These are phyloP conservation scores for Peucedramus taeniatus DNA, from an alignment of 2,113 vertebrate species.

Conservation along the genomic window DNA sequence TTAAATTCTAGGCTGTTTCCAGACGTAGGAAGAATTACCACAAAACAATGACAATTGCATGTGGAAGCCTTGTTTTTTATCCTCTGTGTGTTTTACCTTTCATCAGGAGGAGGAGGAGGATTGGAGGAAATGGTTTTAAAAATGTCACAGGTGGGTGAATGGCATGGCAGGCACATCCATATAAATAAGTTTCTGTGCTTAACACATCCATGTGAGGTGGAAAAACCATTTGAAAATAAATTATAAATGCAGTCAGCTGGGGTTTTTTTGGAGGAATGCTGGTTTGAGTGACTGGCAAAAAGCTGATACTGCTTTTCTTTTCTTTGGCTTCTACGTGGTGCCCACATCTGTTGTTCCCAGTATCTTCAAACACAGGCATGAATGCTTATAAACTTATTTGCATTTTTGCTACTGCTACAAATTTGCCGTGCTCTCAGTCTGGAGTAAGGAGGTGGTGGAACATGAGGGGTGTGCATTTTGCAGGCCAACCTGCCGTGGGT, in stretches of 20 bases:
- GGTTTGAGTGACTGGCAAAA: background rate
- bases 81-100: background rate
- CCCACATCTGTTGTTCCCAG: background rate
- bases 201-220: background rate
- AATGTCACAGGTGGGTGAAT: background rate
- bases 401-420: background rate
- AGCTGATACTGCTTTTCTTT: background rate
- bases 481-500: background rate
- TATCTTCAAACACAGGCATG: background rate
- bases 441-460: fast-evolving
- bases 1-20: background rate
- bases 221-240: background rate
- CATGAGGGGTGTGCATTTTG: background rate
- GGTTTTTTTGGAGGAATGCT: background rate
- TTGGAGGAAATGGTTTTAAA: background rate
- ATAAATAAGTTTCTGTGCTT: background rate
- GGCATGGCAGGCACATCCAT: background rate
- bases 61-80: background rate
- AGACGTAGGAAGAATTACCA: background rate
- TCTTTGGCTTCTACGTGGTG: background rate
- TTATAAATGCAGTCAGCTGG: background rate
- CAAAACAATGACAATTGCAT: background rate
- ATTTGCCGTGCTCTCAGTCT: background rate
- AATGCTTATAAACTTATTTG: background rate
- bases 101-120: background rate